Conservation (phyloP, 2,888 invertebrate species). For the Odontocolon sp. region DNA sequence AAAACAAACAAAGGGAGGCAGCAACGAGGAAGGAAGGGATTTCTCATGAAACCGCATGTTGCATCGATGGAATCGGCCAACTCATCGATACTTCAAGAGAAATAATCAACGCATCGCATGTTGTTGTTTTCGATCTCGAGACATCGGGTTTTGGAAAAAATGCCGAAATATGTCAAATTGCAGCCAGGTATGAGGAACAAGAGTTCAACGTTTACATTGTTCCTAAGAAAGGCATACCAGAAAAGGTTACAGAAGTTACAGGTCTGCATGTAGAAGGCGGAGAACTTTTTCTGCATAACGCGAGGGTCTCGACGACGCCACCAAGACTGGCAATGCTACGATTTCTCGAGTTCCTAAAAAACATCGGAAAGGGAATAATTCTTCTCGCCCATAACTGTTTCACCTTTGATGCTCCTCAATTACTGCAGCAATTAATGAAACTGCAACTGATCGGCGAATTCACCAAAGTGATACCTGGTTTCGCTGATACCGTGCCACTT, state of each 20-base stretch:
- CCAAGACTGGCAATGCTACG: not conserved
- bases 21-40: slow-evolving; percentile 8
- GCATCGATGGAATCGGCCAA: not conserved
- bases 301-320: slow-evolving; percentile 5
- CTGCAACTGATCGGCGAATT: slow-evolving; percentile 1
- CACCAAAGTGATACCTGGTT: not conserved
- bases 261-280: slow-evolving; percentile 1
- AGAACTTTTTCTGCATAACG: slow-evolving; percentile 5
- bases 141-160: slow-evolving; percentile 8
- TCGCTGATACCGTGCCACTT: slow-evolving; percentile 1
- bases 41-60: not conserved
- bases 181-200: slow-evolving; percentile 5
- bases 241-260: not conserved
- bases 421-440: not conserved
- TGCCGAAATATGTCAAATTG: slow-evolving; percentile 26
- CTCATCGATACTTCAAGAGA: not conserved
- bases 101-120: not conserved
- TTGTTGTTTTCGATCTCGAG: slow-evolving; percentile 3
- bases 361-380: slow-evolving; percentile 2
- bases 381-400: slow-evolving; percentile 1
- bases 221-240: slow-evolving; percentile 13
- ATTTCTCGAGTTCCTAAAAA: slow-evolving; percentile 8
- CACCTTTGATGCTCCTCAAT: slow-evolving; percentile 1
- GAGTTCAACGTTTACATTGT: slow-evolving; percentile 7
- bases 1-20: slow-evolving; percentile 1